phyloP scores from a whole-genome alignment of 2,888 invertebrate genomes.

The Troglohyphantes excavatus region DNA sequence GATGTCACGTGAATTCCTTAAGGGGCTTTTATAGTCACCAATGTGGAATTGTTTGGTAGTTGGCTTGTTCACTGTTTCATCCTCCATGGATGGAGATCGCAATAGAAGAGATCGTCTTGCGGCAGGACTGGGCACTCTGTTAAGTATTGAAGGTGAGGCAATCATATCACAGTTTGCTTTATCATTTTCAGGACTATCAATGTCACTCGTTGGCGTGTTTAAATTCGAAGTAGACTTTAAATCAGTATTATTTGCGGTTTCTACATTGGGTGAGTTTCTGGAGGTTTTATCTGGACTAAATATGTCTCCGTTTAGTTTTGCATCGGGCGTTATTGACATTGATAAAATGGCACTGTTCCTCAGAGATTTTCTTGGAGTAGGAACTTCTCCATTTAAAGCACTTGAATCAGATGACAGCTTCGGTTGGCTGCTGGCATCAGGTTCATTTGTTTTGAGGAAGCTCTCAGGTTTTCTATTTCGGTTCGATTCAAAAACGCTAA shows the following conservation, averaged over 20 bases:
- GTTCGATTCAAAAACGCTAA: constrained; percentile 62
- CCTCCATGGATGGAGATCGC: constrained; percentile 11
- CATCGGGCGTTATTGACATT: not conserved
- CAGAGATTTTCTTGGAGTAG: constrained; percentile 23
- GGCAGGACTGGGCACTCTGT: constrained; percentile 22
- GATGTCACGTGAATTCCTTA: constrained; percentile 56
- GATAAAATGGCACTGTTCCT: constrained; percentile 21
- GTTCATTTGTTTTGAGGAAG: constrained; percentile 1
- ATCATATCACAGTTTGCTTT: constrained; percentile 41
- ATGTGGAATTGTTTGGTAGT: constrained; percentile 6
- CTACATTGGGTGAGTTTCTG: not conserved
- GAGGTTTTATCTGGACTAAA: not conserved
- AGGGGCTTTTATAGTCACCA: constrained; percentile 42
- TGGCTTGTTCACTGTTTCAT: not conserved
- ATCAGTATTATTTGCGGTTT: too few relatives aligned
- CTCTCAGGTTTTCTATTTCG: not conserved
- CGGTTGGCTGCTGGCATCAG: not conserved
- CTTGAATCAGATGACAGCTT: not conserved
- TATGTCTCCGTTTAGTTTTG: not conserved
- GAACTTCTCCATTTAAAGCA: not conserved
- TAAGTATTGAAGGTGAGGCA: constrained; percentile 5
- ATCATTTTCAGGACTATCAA: constrained; percentile 30
- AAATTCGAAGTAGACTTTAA: constrained; percentile 14
- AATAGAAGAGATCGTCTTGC: constrained; percentile 3
- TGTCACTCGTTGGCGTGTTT: not conserved